Base-by-base conservation (phyloP, 2,113 vertebrate genomes). In the Hippolais icterina region DNA sequence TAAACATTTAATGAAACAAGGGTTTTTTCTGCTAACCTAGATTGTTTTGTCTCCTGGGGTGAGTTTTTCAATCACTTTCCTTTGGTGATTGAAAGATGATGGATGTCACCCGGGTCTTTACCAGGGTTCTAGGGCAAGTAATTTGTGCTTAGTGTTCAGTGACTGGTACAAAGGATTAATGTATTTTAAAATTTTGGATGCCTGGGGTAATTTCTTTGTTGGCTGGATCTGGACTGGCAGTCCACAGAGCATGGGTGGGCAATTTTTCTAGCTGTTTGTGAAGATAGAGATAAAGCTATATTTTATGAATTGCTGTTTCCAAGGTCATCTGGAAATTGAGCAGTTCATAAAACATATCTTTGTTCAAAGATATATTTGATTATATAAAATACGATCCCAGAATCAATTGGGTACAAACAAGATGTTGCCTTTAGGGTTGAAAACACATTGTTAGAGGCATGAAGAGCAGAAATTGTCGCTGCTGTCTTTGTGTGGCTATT, bases 401-500 rank as follows among this genome's bases (percentile, higher is more conserved):
- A 96, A 96, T 95, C 96, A 97, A 84, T 89, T 95, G n/a, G 41
- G 88, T 94, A 94, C 86, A 95, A 96, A 96, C 88, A 92, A 93
- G 88, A 93, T 92, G 72, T 96, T 96, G 95, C 96, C 94, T 95
- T 90, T 95, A 97, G 96, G 92, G 80, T 75, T 89, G 87, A 74
- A 92, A 94, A 84, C 92, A 94, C 93, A 95, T 96, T 96, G 94
- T 94, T 88, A 78, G 77, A 93, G 91, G 93, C 93, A 95, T 92
- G 87, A 90, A 95, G 75, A 85, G 84, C 82, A 96, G 59, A 94
- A 94, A 94, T 95, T 87, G 83, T 94, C 65, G 2, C 90, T 93
- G 94, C 76, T 94, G 92, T 87, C 93, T 96, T 94, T 96, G 84
- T 96, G 94, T 90, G 95, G 92, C 95, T 96, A 93, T 94, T 96